Evolutionary conservation across 2,797 vertebrate genomes (phyloP).

Genomic region (Sparidentex hasta): DNA sequence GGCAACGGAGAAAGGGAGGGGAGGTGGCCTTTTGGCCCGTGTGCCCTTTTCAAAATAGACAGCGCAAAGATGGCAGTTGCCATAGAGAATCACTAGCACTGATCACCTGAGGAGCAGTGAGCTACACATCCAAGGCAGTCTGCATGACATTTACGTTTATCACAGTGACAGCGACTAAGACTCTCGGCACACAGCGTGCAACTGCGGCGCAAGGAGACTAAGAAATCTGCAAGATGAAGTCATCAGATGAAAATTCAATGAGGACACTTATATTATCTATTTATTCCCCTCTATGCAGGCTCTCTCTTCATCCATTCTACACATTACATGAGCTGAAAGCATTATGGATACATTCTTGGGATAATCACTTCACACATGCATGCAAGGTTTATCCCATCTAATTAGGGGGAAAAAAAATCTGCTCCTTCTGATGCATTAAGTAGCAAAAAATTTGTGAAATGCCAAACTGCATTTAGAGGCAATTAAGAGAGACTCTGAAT

Average conservation of each 20-base stretch:
- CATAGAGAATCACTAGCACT: conserved; percentile 49
- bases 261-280: not conserved
- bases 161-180: conserved; percentile 38
- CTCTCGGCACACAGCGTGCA: conserved; percentile 2
- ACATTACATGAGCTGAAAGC: conserved; percentile 20
- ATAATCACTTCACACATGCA: conserved; percentile 31
- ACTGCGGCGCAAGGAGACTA: conserved; percentile 20
- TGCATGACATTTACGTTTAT: conserved; percentile 53
- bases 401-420: conserved; percentile 23
- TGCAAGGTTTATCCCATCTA: conserved; percentile 14
- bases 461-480: conserved; percentile 41
- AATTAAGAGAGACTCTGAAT: conserved; percentile 41
- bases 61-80: conserved; percentile 55
- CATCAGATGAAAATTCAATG: conserved; percentile 20
- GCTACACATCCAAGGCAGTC: conserved; percentile 32
- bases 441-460: conserved; percentile 38
- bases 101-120: conserved; percentile 55
- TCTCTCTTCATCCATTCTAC: conserved; percentile 21
- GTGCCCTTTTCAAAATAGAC: conserved; percentile 65
- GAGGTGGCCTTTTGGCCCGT: conserved; percentile 44
- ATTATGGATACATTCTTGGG: conserved; percentile 27
- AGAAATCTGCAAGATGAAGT: conserved; percentile 35
- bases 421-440: conserved; percentile 28
- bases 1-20: conserved; percentile 8
- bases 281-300: not conserved